phyloP scores from a whole-genome alignment of 2,888 invertebrate species.

The Nephrotoma guestfalica region DNA sequence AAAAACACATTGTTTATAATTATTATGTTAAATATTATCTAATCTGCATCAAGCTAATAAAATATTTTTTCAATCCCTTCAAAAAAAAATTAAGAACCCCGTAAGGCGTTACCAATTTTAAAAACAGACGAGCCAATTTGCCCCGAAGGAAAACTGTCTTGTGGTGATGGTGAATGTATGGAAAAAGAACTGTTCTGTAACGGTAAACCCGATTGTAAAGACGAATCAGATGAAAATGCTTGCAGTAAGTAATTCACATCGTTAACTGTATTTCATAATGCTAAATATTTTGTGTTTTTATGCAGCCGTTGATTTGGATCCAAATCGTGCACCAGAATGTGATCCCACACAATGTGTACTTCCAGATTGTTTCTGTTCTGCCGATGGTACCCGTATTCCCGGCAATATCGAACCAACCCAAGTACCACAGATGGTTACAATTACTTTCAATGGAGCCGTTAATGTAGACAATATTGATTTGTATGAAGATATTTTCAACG shows the following conservation, averaged over 20 bases:
- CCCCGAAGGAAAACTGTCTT: conserved; percentile 77
- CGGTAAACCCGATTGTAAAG: conserved; percentile 82
- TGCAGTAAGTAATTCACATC: conserved; percentile 59
- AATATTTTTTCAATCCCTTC: neutral
- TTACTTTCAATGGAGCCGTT: conserved; percentile 84
- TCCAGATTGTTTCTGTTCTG: conserved; percentile 87
- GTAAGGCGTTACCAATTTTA: conserved; percentile 74
- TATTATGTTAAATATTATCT: neutral
- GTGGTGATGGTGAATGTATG: conserved; percentile 84
- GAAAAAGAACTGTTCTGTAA: conserved; percentile 88
- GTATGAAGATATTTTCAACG: conserved; percentile 80
- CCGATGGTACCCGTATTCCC: conserved; percentile 80
- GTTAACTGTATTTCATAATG: neutral
- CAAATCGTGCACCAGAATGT: conserved; percentile 83
- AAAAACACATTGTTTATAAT: neutral
- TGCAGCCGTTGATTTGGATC: conserved; percentile 76
- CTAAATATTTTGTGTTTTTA: conserved; percentile 2
- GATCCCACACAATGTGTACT: conserved; percentile 76
- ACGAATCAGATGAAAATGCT: conserved; percentile 89
- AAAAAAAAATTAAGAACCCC: conserved; percentile 55
- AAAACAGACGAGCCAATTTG: conserved; percentile 90
- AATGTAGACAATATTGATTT: conserved; percentile 87
- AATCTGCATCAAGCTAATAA: neutral
- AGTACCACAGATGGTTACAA: conserved; percentile 86
- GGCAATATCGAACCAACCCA: conserved; percentile 68